Evolutionary conservation across 2,888 invertebrate genomes (phyloP).

Genomic region (Leucania comma): DNA sequence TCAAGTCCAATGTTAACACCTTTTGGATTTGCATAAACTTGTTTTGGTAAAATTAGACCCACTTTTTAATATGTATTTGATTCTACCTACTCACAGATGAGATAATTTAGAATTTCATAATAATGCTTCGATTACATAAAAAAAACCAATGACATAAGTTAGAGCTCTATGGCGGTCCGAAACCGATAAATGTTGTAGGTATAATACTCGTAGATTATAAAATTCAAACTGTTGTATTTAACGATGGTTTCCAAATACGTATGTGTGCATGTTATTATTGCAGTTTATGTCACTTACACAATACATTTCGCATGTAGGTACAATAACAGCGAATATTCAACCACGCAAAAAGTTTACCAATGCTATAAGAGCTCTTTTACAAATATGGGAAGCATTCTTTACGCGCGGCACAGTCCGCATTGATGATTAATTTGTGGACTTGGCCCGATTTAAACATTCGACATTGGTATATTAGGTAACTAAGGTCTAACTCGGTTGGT

Average conservation of each 20-base stretch:
- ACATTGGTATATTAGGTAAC: slow-evolving; percentile 51
- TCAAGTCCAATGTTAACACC: slow-evolving; percentile 34
- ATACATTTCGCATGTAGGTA: slow-evolving; percentile 28
- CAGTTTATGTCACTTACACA: slow-evolving; percentile 39
- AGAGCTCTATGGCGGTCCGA: slow-evolving; percentile 20
- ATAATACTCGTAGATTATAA: slow-evolving; percentile 17
- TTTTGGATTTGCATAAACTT: slow-evolving; percentile 9
- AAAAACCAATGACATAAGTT: slow-evolving; percentile 20
- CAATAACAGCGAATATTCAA: slow-evolving; percentile 32
- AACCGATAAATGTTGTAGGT: slow-evolving; percentile 10
- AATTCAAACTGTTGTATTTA: slow-evolving; percentile 17
- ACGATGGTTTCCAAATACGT: slow-evolving; percentile 32
- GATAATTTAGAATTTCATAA: slow-evolving; percentile 37
- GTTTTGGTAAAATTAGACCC: slow-evolving; percentile 26
- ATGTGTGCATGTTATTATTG: slow-evolving; percentile 20
- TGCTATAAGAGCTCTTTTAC: slow-evolving; percentile 28
- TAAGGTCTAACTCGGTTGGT: slow-evolving; percentile 18
- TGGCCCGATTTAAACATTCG: slow-evolving; percentile 40
- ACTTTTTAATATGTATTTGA: slow-evolving; percentile 34
- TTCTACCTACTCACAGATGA: slow-evolving; percentile 11
- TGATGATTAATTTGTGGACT: slow-evolving; percentile 49
- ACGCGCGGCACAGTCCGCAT: slow-evolving; percentile 42
- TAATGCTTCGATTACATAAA: slow-evolving; percentile 44
- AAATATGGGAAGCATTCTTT: slow-evolving; percentile 49
- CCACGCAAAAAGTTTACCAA: slow-evolving; percentile 33